Evolutionary conservation across 2,888 invertebrate species (phyloP), one percentile per base, ranked within the genome.

Genomic region (Calameuta pallipes): DNA sequence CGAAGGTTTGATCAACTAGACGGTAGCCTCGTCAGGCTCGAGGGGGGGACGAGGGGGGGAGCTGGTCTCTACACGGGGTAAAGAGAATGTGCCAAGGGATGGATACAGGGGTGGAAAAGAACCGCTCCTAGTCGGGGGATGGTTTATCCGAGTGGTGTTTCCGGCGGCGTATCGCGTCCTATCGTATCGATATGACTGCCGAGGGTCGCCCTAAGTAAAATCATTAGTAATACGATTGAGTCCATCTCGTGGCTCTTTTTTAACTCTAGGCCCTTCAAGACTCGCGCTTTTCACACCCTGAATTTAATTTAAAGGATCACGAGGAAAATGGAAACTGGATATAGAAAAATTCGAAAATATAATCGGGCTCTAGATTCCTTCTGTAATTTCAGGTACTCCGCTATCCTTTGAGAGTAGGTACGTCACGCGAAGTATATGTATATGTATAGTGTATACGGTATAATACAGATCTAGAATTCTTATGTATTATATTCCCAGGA

Each of bases 181-280:
- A 89, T 88, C 88, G 83, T 86, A 88, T 85, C 88, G 86, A 88
- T 90, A 88, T 88, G 89, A 88, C 87, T 82, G 84, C 84, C 83
- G 86, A 87, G 88, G 87, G 87, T 88, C 83, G 85, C 82, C 80
- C 79, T 77, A 80, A 88, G 85, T 87, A 86, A 89, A 89, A 87
- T 90, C 88, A 90, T 89, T 88, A 87, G 88, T 89, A 89, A 90
- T 87, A 82, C 85, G 86, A 90, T 89, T 88, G 85, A 84, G 81
- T 34, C 33, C 78, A 9, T 77, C 74, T 80, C 78, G 78, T 35
- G 31, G 33, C 70, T 31, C 56, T 15, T 30, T 30, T 37, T 34
- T 15, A 71, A 74, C 74, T 77, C 31, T 3, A 9, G 12, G 3
- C 0, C 71, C 71, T 71, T 71, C 15, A 9, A 31, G 13, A 71